Conservation (phyloP, 2,797 vertebrate genomes). For the Onychomys torridus region DNA sequence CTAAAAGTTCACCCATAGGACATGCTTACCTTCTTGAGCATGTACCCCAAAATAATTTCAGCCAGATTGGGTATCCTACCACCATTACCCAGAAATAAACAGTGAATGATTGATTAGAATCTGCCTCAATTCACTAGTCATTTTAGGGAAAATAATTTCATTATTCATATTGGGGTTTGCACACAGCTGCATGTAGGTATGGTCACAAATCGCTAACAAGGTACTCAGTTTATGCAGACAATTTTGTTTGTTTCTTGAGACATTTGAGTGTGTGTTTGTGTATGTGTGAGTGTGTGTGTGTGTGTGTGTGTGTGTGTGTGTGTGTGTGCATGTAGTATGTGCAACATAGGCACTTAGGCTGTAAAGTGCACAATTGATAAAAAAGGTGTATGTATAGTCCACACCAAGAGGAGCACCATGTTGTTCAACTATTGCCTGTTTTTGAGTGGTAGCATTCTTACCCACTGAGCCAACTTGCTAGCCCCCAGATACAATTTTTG, state of each 20-base stretch:
- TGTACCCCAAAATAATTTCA: background rate
- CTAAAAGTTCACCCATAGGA: background rate
- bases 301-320: background rate
- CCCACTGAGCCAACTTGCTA: no score
- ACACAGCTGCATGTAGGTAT: background rate
- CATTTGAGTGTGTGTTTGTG: background rate
- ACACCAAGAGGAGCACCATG: no score
- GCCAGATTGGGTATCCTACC: background rate
- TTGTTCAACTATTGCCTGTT: background rate
- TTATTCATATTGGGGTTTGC: background rate
- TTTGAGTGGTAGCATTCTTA: background rate
- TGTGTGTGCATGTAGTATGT: background rate
- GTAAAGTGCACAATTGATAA: background rate
- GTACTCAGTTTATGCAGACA: background rate
- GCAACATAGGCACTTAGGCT: background rate
- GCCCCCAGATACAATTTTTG: background rate
- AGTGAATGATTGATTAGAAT: background rate
- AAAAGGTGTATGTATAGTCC: background rate
- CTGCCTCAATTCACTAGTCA: no score
- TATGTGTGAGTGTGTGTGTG: background rate
- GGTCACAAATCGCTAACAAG: background rate
- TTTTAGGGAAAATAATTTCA: background rate
- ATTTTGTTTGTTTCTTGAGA: background rate
- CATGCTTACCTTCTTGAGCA: background rate
- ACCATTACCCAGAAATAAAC: no score